phyloP scores from a whole-genome alignment of 2,888 invertebrate genomes.

The Pemphredon lugubris region DNA sequence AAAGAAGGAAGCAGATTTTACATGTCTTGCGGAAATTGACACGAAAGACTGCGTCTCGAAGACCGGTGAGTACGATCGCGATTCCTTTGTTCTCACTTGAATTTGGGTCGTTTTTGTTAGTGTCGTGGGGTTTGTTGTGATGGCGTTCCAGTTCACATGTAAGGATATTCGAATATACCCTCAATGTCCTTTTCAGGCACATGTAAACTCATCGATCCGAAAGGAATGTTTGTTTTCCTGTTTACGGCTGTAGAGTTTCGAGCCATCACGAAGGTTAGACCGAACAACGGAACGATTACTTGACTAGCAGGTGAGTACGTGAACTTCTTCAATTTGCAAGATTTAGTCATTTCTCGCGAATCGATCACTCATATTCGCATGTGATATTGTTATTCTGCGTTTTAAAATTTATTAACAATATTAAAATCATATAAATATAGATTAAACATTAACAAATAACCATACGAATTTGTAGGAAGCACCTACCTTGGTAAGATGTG shows the following conservation, averaged over 20 bases:
- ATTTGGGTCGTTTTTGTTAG: neutral
- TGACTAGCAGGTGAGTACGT: slow-evolving; percentile 38
- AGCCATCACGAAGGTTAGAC: slow-evolving; percentile 48
- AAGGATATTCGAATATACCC: slow-evolving; percentile 11
- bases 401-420: too few species aligned
- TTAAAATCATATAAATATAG: too few species aligned
- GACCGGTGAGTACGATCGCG: slow-evolving; percentile 34
- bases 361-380: too few species aligned
- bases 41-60: slow-evolving; percentile 24
- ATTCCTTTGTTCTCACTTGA: slow-evolving; percentile 14
- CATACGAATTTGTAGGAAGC: too few species aligned
- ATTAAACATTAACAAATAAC: too few species aligned
- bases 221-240: slow-evolving; percentile 57
- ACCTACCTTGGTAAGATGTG: too few species aligned
- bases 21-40: slow-evolving; percentile 24
- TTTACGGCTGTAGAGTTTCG: slow-evolving; percentile 38
- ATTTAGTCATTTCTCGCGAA: too few species aligned
- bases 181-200: slow-evolving; percentile 45
- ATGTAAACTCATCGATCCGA: slow-evolving; percentile 50
- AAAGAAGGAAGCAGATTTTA: slow-evolving; percentile 24
- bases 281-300: slow-evolving; percentile 47
- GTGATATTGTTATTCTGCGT: too few species aligned
- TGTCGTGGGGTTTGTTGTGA: neutral
- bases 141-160: slow-evolving; percentile 8
- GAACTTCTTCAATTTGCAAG: slow-evolving; percentile 2